Evolutionary conservation across 2,888 invertebrate genomes (phyloP).

Genomic region (Philopedon plagiatum): DNA sequence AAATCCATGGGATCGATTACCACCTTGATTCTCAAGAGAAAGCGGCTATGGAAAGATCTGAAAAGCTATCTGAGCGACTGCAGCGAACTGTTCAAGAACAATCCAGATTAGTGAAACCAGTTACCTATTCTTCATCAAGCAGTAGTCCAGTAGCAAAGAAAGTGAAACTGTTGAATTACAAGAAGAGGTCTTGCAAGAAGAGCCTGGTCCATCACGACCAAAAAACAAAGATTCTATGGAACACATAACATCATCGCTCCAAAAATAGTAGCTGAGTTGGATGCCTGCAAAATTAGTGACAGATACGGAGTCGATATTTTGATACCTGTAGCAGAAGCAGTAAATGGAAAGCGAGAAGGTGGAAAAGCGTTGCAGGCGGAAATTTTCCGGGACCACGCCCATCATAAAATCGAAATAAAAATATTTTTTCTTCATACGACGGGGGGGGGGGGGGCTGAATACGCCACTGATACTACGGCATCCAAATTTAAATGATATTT

Average conservation of each 20-base stretch:
- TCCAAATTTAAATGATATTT: too few species aligned
- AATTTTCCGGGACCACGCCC: too few species aligned
- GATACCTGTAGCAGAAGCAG: constrained; percentile 33
- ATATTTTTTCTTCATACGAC: too few species aligned
- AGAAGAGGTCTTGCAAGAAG: neutral
- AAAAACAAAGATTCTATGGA: neutral
- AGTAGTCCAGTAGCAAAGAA: neutral
- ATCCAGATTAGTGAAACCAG: neutral
- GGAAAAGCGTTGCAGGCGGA: too few species aligned
- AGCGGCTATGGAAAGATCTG: too few species aligned
- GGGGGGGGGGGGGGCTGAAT: too few species aligned
- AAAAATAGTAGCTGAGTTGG: constrained; percentile 50
- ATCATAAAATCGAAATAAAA: too few species aligned
- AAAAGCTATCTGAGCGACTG: neutral
- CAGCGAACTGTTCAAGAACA: neutral
- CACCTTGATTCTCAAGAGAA: too few species aligned
- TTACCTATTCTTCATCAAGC: neutral
- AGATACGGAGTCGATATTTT: constrained; percentile 52
- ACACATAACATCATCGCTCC: constrained; percentile 38
- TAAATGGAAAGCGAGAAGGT: too few species aligned
- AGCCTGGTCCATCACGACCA: neutral
- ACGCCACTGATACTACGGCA: too few species aligned
- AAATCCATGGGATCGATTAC: too few species aligned
- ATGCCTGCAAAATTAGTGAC: constrained; percentile 51
- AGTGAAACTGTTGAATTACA: neutral